These are phyloP conservation scores for Heliconius hewitsoni DNA, from an alignment of 1,140 invertebrate species.

Conservation along the genomic window DNA sequence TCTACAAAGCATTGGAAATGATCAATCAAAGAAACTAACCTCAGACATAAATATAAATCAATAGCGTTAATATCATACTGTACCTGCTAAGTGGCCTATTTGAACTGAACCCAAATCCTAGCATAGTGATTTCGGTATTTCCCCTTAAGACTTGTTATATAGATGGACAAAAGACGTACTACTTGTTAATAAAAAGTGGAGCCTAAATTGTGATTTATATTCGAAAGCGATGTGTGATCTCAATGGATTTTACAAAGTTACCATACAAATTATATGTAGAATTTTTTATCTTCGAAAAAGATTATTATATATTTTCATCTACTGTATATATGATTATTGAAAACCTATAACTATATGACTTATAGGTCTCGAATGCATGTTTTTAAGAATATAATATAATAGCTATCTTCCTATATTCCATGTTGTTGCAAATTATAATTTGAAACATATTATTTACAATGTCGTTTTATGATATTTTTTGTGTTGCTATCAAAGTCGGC, in stretches of 20 bases:
- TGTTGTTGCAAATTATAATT: not conserved
- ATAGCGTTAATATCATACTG: slow-evolving; percentile 30
- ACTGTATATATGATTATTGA: not conserved
- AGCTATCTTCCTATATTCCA: slow-evolving; percentile 3
- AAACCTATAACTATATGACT: slow-evolving; percentile 2
- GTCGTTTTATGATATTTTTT: not conserved
- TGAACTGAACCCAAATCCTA: slow-evolving; percentile 54
- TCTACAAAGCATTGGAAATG: slow-evolving; percentile 60
- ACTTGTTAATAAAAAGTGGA: slow-evolving; percentile 49
- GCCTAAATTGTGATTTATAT: slow-evolving; percentile 72
- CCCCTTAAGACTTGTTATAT: slow-evolving; percentile 29
- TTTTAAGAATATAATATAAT: slow-evolving; percentile 1
- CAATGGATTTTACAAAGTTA: slow-evolving; percentile 61
- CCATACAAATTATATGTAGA: slow-evolving; percentile 36
- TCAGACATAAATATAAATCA: slow-evolving; percentile 55
- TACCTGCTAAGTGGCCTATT: slow-evolving; percentile 66
- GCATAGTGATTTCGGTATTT: slow-evolving; percentile 44
- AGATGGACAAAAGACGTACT: slow-evolving; percentile 40
- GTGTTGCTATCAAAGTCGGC: slow-evolving; percentile 3
- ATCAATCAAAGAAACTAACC: slow-evolving; percentile 52
- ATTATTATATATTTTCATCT: slow-evolving; percentile 14
- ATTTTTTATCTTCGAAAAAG: slow-evolving; percentile 6
- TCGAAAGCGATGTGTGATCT: slow-evolving; percentile 65
- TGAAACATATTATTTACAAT: not conserved
- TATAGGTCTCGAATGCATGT: slow-evolving; percentile 2